Evolutionary conservation across 2,888 invertebrate species (phyloP).

Genomic region (Balanococcus diminutus): DNA sequence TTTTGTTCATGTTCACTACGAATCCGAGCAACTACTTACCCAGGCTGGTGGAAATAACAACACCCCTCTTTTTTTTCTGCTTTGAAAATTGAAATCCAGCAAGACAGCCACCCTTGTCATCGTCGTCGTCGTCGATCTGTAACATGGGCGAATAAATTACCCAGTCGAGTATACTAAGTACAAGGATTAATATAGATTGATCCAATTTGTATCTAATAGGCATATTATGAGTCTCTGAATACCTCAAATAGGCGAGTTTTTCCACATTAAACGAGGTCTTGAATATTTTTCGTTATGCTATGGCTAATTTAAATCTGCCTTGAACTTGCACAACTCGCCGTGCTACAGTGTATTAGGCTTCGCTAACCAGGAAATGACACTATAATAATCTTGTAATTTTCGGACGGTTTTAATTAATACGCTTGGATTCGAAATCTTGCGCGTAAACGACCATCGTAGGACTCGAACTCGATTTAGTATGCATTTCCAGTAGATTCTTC

Average conservation of each 20-base stretch:
- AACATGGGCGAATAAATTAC: too few relatives aligned
- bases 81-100: too few relatives aligned
- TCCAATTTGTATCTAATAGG: not conserved
- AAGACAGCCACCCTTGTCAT: too few relatives aligned
- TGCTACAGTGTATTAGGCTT: not conserved
- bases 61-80: too few relatives aligned
- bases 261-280: constrained; percentile 4
- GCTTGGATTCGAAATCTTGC: not conserved
- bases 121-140: too few relatives aligned
- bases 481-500: not conserved
- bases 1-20: too few relatives aligned
- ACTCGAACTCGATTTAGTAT: not conserved
- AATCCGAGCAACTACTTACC: too few relatives aligned
- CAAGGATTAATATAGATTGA: not conserved
- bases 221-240: not conserved
- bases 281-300: constrained; percentile 28
- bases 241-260: not conserved
- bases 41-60: too few relatives aligned
- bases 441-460: not conserved
- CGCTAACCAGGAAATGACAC: constrained; percentile 18
- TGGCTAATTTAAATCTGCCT: constrained; percentile 11
- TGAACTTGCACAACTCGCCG: not conserved
- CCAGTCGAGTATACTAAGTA: too few relatives aligned
- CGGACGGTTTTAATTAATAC: not conserved
- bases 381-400: not conserved